A percentile compares a stretch with the other conserved stretches of the same genome.
phyloP scores from a whole-genome alignment of 53 echinoderm and acorn worm genomes.

The Astropecten irregularis region DNA sequence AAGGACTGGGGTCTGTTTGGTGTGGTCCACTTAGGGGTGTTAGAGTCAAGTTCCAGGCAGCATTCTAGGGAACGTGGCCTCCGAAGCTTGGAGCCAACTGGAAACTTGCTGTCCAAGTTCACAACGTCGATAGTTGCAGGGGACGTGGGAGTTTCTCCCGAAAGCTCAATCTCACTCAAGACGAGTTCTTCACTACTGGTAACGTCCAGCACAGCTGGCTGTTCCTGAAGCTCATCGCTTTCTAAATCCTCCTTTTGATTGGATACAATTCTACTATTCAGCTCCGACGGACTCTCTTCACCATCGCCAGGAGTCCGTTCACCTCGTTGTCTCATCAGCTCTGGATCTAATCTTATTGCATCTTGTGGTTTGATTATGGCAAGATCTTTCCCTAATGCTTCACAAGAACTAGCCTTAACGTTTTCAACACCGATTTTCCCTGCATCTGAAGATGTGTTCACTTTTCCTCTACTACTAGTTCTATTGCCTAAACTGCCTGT shows the following conservation, averaged over 20 bases:
- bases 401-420: neutral
- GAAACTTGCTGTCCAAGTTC: conserved; percentile 20
- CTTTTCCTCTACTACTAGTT: neutral
- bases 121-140: conserved; percentile 57
- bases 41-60: conserved; percentile 9
- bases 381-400: conserved; percentile 27
- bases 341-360: conserved; percentile 43
- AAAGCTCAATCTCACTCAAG: conserved; percentile 23
- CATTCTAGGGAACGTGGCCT: conserved; percentile 56
- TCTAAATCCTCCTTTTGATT: neutral
- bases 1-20: conserved; percentile 31
- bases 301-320: conserved; percentile 52
- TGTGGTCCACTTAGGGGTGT: conserved; percentile 7
- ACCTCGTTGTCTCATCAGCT: neutral
- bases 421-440: neutral
- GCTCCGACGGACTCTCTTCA: conserved; percentile 9
- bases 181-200: conserved; percentile 16
- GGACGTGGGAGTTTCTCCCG: conserved; percentile 7
- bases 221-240: neutral
- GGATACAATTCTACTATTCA: neutral
- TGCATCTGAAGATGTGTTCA: neutral
- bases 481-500: conserved; percentile 18
- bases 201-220: conserved; percentile 27
- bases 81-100: conserved; percentile 12
- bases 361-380: conserved; percentile 18